Evolutionary conservation across 1,140 invertebrate genomes (phyloP), one percentile per base, ranked within the genome.

Genomic region (Lycorma delicatula): DNA sequence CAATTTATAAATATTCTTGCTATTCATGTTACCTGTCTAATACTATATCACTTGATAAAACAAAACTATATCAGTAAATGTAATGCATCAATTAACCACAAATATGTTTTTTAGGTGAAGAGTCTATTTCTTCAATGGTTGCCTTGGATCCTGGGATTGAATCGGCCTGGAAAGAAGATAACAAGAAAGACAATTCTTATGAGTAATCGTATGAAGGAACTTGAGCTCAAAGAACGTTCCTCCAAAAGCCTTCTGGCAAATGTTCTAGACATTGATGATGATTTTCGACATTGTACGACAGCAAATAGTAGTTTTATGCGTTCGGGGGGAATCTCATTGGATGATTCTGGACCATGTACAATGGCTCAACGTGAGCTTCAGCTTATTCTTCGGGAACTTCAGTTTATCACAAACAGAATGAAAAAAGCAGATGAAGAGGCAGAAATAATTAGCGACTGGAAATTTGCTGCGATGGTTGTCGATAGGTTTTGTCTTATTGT

Each of bases 401-500:
- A 91, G 70, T 96, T 95, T 75, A 97, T 98, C 67, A 96, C 92
- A 12, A 80, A 81, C 64, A 81, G 89, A 60, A 89, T 94, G 85
- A 85, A 86, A 67, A 91, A 93, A 71, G 83, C 88, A 50, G 91
- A 95, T 67, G 88, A 92, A 63, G 87, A 89, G 66, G 83, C 87
- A n/a, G 91, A 94, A 68, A 79, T 93, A 46, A 91, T 93, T 60
- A 90, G 85, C 71, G 96, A 99, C 72, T 99, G 97, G 97, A 98
- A 98, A 74, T 99, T 98, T 74, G 96, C 97, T 53, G 96, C 96
- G 61, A 92, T 98, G 93, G 96, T 98, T 65, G 92, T 99, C 67
- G 96, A 98, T 78, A 83, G 95, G 76, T 86, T 97, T 73, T 98
- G 96, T 79, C 82, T 99, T 73, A 91, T 95, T 74, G 85, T 96